Evolutionary conservation across 2,797 vertebrate species (phyloP).

Genomic region (Xiphorhynchus erythropygius): DNA sequence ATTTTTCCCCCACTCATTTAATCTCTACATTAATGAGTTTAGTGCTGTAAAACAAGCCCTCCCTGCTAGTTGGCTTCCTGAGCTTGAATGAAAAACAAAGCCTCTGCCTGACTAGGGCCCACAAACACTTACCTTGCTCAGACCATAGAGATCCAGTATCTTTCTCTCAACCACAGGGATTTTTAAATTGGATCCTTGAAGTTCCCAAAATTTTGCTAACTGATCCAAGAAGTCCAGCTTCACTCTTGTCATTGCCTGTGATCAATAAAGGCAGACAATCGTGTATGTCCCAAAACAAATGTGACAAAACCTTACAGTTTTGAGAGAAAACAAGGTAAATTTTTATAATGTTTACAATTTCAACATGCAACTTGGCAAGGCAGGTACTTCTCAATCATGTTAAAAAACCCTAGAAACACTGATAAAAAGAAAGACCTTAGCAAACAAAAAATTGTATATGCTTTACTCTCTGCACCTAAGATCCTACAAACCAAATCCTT

Average conservation of each 20-base stretch:
- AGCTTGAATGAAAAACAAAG: background rate
- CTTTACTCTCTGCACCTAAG: background rate
- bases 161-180: slow-evolving; percentile 96
- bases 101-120: background rate
- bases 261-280: background rate
- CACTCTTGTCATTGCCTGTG: slow-evolving; percentile 94
- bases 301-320: background rate
- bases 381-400: background rate
- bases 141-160: slow-evolving; percentile 92
- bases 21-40: background rate
- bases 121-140: slow-evolving; percentile 87
- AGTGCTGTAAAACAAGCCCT: background rate
- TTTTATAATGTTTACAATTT: background rate
- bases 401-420: fast-evolving
- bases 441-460: background rate
- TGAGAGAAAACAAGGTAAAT: background rate
- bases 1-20: background rate
- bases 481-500: background rate
- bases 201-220: slow-evolving; percentile 97
- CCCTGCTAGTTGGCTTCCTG: background rate
- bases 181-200: slow-evolving; percentile 93
- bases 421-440: background rate
- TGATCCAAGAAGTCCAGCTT: slow-evolving; percentile 97
- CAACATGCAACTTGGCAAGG: background rate
- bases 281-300: fast-evolving